These are phyloP conservation scores for Lithophane ornitopus DNA, from an alignment of 2,888 invertebrate genomes.

Conservation along the genomic window DNA sequence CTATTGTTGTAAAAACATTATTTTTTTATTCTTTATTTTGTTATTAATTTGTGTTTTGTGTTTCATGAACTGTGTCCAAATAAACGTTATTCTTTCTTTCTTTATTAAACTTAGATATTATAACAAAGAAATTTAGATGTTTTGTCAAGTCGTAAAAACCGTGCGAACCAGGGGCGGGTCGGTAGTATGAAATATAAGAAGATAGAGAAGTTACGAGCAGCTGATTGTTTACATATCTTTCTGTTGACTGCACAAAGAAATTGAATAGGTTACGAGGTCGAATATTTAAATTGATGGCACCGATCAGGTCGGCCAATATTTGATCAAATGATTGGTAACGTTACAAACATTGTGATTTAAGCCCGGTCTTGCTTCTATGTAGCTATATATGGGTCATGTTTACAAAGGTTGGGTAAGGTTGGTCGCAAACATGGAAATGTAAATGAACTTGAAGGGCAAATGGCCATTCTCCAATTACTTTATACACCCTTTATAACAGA, in stretches of 20 bases:
- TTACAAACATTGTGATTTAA: slow-evolving; percentile 57
- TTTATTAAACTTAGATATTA: no score
- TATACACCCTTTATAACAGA: not conserved
- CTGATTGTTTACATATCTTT: not conserved
- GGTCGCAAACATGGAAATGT: slow-evolving; percentile 41
- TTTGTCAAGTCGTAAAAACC: not conserved
- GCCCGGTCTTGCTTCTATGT: slow-evolving; percentile 34
- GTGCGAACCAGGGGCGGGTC: not conserved
- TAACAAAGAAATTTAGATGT: not conserved
- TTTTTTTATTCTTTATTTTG: no score
- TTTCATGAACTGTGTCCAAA: no score
- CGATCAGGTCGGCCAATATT: slow-evolving; percentile 54
- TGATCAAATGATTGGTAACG: slow-evolving; percentile 52
- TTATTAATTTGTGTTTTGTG: no score
- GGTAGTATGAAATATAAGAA: no score
- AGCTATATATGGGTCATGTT: slow-evolving; percentile 34
- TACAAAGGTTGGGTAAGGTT: slow-evolving; percentile 33
- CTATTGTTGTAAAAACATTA: no score
- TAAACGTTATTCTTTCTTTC: no score
- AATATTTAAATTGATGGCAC: slow-evolving; percentile 54
- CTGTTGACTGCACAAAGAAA: slow-evolving; percentile 25
- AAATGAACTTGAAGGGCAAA: slow-evolving; percentile 23
- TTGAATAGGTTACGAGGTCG: slow-evolving; percentile 37
- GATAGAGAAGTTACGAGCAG: not conserved
- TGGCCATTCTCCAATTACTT: not conserved